Evolutionary conservation across 2,888 invertebrate genomes (phyloP), one percentile per base, ranked within the genome.

Genomic region (Thereva nobilitata): DNA sequence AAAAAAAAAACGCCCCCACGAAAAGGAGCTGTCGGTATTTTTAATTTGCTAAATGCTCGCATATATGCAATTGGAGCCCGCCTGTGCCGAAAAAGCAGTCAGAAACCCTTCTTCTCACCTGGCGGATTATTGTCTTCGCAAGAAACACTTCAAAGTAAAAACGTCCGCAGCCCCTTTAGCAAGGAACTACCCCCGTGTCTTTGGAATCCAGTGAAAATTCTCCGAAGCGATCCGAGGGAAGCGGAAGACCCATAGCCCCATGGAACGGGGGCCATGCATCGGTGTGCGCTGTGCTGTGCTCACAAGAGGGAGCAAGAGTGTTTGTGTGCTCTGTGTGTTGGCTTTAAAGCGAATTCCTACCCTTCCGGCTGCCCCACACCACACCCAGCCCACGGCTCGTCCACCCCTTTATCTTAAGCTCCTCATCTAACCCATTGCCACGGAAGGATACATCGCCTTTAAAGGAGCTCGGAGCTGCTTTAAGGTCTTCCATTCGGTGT

Each of bases 341-440:
- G 61, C 61, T 61, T 61, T 61, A 61, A 61, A 61, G 61, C 61
- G 61, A 61, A 50, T 61, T 61, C 61, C 61, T 61, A 61, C 61
- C 61, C 61, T 61, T 61, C 61, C 61, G 61, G 61, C 45, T 50
- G 50, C 35, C 49, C 38, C 61, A 61, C 40, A 49, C 61, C 34
- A 10, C 40, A 5, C 3, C 34, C 42, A 34, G 37, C 2, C 23
- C 23, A 23, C 23, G 1, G 8, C 61, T 23, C 8, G 40, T 50
- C 49, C 61, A 61, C 61, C 61, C 61, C 61, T 50, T 61, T 61
- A 61, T 61, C 61, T 61, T 61, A 61, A 61, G 61, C 50, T 61
- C 50, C 50, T 10, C 50, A 50, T 61, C 61, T 61, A 61, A 61
- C 61, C 61, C 61, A 61, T 61, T 61, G 61, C 61, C 50, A 9